A percentile compares a stretch with the other conserved stretches of the same genome.
phyloP scores from a whole-genome alignment of 2,888 invertebrate genomes.

The Smittia aterrima region DNA sequence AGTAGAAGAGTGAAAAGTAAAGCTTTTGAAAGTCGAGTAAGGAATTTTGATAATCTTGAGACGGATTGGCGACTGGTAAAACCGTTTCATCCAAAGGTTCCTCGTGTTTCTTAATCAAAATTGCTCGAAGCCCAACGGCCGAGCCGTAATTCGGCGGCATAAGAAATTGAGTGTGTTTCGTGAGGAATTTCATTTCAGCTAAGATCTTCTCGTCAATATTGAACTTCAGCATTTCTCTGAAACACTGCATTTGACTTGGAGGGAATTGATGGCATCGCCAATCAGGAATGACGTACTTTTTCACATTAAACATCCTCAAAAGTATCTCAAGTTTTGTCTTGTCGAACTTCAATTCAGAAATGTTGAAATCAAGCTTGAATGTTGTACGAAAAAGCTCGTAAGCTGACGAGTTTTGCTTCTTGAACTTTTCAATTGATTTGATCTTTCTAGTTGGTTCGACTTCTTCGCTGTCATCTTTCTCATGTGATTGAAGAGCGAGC shows the following conservation, averaged over 20 bases:
- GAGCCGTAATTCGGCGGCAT: slow-evolving; percentile 50
- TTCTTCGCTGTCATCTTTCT: neutral
- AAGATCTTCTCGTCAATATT: neutral
- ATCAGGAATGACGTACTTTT: neutral
- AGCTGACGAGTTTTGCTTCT: neutral
- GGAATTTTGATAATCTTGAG: neutral
- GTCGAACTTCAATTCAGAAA: neutral
- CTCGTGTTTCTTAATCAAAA: slow-evolving; percentile 43
- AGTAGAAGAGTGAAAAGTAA: slow-evolving; percentile 31
- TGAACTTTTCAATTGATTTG: neutral
- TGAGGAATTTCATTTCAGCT: neutral
- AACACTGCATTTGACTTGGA: neutral
- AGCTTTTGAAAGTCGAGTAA: slow-evolving; percentile 14
- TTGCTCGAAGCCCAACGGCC: slow-evolving; percentile 49
- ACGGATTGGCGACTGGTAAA: neutral
- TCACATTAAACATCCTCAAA: neutral
- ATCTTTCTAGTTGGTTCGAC: no score
- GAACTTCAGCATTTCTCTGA: neutral
- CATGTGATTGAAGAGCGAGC: no score
- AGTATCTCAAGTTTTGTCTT: neutral
- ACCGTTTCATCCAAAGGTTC: neutral
- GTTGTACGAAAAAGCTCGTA: neutral
- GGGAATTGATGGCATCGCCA: neutral
- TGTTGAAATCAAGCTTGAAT: neutral
- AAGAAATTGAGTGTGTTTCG: neutral